Base-by-base conservation (phyloP, 1,140 invertebrate species). In the Lanistes nyassanus region DNA sequence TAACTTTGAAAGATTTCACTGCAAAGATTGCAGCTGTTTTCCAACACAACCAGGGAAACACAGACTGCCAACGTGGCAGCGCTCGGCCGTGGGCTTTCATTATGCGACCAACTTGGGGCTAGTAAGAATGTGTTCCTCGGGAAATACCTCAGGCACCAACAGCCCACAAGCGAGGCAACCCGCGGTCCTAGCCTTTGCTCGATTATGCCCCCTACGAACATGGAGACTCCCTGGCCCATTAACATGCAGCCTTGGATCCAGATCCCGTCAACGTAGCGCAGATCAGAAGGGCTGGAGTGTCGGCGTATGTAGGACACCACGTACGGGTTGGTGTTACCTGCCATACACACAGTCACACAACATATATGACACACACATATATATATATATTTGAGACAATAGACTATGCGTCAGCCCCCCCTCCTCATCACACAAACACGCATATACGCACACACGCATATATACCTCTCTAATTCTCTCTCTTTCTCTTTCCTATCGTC, bases 261-360 rank as follows among this genome's bases (percentile, higher is more conserved):
- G 21, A 77, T 36, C 37, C 76, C 62, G 58, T 80, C 75, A 75
- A 76, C 31, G 84, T 83, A 71, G 34, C 83, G 79, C 36, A 90
- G 69, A 74, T 89, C 64, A 9, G 11, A 29, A 0, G 75, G 67
- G 21, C 69, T 42, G 37, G 79, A 76, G 80, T 76, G 7, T 81
- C 80, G 67, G 60, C 84, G 80, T 23, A 90, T 75, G 77, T 89
- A 90, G 0, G 90, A 90, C 26, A 83, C 86, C 70, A 90, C 81
- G 78, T 90, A 90, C 19, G 90, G 88, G 74, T 81, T 88, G 64
- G 90, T 81, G 76, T 90, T 90, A 2, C 88, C 87, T 89, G 77
- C 9, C 70, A 47, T 19, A 42, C 53, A 39, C 2, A 39, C 55
- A 58, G 23, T 31, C 7, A 53, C 29, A 53, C 34, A 16, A 34